phyloP scores from a whole-genome alignment of 2,113 vertebrate species.

The Nesogale talazaci region DNA sequence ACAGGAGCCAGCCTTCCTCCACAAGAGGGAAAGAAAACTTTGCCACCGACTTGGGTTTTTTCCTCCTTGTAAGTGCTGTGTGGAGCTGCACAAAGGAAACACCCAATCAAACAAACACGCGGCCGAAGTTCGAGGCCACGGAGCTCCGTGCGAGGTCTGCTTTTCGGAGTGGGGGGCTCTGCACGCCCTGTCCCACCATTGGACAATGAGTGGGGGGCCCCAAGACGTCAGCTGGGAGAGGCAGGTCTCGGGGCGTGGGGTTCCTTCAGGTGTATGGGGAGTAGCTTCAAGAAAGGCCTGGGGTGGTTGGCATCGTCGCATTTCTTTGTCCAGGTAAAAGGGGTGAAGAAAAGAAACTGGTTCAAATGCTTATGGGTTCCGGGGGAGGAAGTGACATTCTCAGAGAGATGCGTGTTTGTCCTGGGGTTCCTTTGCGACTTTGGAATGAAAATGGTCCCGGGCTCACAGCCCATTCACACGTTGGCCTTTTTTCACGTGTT shows the following conservation, averaged over 20 bases:
- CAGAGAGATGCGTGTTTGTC: background rate
- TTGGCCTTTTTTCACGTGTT: constrained; percentile 1
- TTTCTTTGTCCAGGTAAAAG: background rate
- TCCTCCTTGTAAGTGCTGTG: constrained; percentile 44
- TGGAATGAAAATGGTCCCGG: background rate
- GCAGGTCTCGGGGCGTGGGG: background rate
- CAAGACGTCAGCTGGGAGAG: background rate
- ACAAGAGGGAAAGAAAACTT: constrained; percentile 70
- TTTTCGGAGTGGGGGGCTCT: background rate
- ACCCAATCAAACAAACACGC: constrained; percentile 33
- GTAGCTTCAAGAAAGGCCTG: background rate
- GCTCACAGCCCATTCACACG: background rate
- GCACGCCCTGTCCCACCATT: accelerated
- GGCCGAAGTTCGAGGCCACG: background rate
- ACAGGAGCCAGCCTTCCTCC: constrained; percentile 44
- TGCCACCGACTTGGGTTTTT: constrained; percentile 57
- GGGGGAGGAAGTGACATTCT: background rate
- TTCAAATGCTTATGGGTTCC: background rate
- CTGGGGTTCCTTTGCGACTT: background rate
- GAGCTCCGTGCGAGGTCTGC: background rate
- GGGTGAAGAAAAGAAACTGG: background rate
- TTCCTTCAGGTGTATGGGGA: background rate
- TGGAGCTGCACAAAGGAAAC: constrained; percentile 49
- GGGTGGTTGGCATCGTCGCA: background rate
- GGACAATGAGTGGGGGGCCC: background rate